Conservation (phyloP, 2,113 vertebrate genomes). For the Zootoca vivipara region DNA sequence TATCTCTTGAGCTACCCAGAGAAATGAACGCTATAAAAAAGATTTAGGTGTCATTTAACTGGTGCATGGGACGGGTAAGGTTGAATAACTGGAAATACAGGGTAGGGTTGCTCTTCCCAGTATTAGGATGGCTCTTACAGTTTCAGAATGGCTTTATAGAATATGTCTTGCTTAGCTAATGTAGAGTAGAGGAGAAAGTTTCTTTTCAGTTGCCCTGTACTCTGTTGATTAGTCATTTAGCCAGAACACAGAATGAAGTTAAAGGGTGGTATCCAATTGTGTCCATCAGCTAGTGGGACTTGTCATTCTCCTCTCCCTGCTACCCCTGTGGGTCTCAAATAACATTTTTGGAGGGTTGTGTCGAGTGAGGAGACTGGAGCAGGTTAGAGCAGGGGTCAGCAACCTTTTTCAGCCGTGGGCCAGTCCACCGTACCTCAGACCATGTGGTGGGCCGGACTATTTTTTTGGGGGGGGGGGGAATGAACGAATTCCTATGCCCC, state of each 20-base stretch:
- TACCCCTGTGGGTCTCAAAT: no score
- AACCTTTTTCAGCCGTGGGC: no score
- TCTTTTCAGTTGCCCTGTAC: background rate
- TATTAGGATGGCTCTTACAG: background rate
- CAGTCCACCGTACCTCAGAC: no score
- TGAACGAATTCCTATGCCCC: no score
- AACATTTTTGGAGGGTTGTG: no score
- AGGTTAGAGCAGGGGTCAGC: no score
- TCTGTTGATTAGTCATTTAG: background rate
- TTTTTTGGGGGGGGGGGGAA: no score
- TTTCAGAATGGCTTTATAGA: background rate
- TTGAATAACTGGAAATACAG: background rate
- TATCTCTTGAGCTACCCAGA: background rate
- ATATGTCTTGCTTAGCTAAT: background rate
- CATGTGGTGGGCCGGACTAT: no score
- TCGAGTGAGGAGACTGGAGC: no score
- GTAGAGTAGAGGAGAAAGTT: background rate
- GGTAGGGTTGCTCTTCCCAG: background rate
- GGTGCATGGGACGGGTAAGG: background rate
- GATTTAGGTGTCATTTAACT: background rate
- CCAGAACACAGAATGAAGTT: background rate
- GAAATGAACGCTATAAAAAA: background rate
- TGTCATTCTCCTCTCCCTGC: no score
- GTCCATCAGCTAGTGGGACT: no score
- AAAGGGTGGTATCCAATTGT: background rate